Percentiles rank a stretch among this genome's conserved stretches.
These are phyloP conservation scores for Acanthis flammea DNA, from an alignment of 2,797 vertebrate genomes.

Conservation along the genomic window DNA sequence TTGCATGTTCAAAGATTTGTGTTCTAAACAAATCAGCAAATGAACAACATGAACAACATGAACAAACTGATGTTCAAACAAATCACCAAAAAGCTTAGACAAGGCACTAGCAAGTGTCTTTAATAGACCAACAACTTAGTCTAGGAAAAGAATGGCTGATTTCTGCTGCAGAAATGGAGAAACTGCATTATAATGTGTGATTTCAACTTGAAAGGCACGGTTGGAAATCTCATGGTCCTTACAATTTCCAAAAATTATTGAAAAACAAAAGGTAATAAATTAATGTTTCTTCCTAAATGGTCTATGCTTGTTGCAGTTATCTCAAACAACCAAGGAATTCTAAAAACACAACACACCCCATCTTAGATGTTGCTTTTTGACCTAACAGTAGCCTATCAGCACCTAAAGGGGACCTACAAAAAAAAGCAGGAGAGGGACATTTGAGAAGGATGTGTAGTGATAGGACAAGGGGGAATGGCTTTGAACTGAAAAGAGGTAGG, in stretches of 20 bases:
- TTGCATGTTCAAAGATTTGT: background rate
- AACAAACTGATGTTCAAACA: background rate
- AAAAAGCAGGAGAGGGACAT: background rate
- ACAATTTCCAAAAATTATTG: background rate
- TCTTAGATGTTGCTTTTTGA: background rate
- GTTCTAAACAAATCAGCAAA: background rate
- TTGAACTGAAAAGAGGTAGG: background rate
- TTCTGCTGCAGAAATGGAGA: background rate
- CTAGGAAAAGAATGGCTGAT: background rate
- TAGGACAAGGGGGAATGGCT: background rate
- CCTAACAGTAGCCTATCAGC: background rate
- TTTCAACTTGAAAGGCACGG: background rate
- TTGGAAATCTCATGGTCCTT: background rate
- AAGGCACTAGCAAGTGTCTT: background rate
- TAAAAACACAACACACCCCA: background rate
- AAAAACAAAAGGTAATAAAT: background rate
- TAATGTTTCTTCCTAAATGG: background rate
- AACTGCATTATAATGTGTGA: background rate
- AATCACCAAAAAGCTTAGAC: background rate
- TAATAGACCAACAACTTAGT: background rate
- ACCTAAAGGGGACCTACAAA: background rate
- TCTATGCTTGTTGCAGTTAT: background rate
- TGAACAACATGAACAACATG: background rate
- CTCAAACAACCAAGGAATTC: background rate
- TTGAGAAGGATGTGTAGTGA: fast-evolving